Base-by-base conservation (phyloP, 1,140 invertebrate genomes). In the Hypsibius dujardini region DNA sequence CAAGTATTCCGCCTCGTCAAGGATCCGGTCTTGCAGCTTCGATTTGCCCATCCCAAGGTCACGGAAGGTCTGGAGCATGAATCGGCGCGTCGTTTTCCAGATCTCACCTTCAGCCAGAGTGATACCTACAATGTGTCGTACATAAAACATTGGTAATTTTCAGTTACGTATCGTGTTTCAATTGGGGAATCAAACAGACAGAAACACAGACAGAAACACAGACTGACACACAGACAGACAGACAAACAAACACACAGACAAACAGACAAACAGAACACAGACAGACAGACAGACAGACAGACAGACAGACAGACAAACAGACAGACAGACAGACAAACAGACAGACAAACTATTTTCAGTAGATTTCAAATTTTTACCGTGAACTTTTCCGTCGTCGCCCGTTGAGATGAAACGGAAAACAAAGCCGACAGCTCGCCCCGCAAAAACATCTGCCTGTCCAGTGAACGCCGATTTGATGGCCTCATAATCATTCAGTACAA, bases 31-130 rank as follows among this genome's bases (percentile, higher is more conserved):
- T 78, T 90, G 86, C 75, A 92, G 79, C 12, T 42, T 12, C 12
- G 12, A 15, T 45, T 67, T 67, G 62, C 62, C 62, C 81, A 88
- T 86, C 1, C 90, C 90, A 71, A 91, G 82, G 70, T 85, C 83
- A 77, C 87, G 86, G 3, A 95, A 79, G 78, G 85, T 87, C 2
- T 80, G 80, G 1, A 84, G 80, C 0, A 87, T 82, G 74, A 92
- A 87, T 75, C 85, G 86, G 46, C 90, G 81, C 75, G 92, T 89
- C 74, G 91, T 86, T 74, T 84, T 86, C 90, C 90, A 94, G n/a
- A 86, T 76, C 1, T 83, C 81, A 0, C 90, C 90, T 78, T 90
- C 86, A 1, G 90, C 84, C 72, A 87, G 88, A 75, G 91, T 87
- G 2, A 92, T 77, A 70, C 89, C 89, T 91, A 76, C 46, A n/a